Base-by-base conservation (phyloP, 2,113 vertebrate genomes). In the Lipophrys pholis region DNA sequence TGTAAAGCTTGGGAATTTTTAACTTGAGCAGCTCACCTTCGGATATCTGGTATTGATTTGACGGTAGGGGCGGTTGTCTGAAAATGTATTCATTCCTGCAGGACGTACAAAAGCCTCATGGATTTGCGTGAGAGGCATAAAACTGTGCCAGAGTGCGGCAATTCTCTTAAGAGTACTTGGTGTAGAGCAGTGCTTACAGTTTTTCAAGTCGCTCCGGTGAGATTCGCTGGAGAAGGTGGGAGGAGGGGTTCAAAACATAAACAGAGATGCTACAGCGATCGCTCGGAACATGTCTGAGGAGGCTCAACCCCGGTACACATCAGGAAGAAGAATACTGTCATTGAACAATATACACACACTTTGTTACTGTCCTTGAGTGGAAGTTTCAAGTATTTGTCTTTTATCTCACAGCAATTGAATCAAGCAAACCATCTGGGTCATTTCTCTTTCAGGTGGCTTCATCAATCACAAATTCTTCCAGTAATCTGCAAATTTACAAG, bases 131-230 rank as follows among this genome's bases (percentile, higher is more conserved):
- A 52, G 57, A 50, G 64, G 41, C 55, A 59, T 56, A 56, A 84
- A 30, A 87, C 69, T 74, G 49, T 12, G 21, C 11, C 38, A 16
- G 55, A 71, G 78, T n/a, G 42, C 62, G 73, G 14, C 50, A 49
- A 64, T 70, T 82, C 79, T 84, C 79, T 73, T 53, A 73, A 83
- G 79, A 43, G 68, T 52, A 53, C 69, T 78, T 66, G 61, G 70
- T 60, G 70, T 43, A 54, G 10, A 76, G 56, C 53, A 50, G 49
- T 46, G 16, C 52, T 76, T 61, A 43, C 45, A 74, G 60, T 41
- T 83, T 73, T 72, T 76, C 73, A 64, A 60, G 54, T 51, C 49
- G 50, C 56, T 80, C 78, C 59, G 56, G 5, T 49, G 65, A 82
- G 69, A 83, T 62, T 73, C 51, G 21, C 53, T 8, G 48, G 14